Evolutionary conservation across 92 coral and sea anemone species (phyloP), one percentile per base, ranked within the genome.

Genomic region (Bergia sp.): DNA sequence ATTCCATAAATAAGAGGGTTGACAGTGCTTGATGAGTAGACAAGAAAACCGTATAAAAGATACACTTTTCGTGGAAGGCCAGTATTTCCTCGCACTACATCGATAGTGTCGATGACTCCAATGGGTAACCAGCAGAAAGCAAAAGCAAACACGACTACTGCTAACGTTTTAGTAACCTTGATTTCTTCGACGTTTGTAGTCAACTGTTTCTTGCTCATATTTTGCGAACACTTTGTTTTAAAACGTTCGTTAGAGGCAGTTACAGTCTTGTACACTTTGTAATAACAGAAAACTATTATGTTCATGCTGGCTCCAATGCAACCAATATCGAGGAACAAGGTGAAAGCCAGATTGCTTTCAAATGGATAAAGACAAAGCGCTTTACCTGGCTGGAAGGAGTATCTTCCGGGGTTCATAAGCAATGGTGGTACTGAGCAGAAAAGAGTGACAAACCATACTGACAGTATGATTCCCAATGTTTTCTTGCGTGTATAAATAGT

Each of bases 1-100:
- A 90, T 85, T 3, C 93, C 95, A 58, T 94, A 94, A 41, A 94
- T 94, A 6, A 94, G 67, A 5, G 96, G 95, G 69, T 94, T 92
- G 43, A 92, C 58, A 0, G 91, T 76, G 57, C 95, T 88, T 5
- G 94, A 92, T 7, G 80, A 36, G 67, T 92, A 94, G 43, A 55
- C 87, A 37, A 94, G 78, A 61, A 92, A 89, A 41, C 81, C 86
- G 77, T 92, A 92, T 0, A 87, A 23, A 21, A 94, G 86, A 85
- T 94, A 92, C 37, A 58, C 92, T 58, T 82, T 82, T 23, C 95
- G 75, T 77, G 92, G 91, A 11, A 86, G 79, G 10, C 79, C 44
- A 39, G 92, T 87, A 8, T 81, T 45, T 23, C 93, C 92, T 13
- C 71, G 88, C 21, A 82, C 76, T 0, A 92, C 89, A 44, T 92